Evolutionary conservation across 2,113 vertebrate genomes (phyloP).

Genomic region (Oncorhynchus keta): DNA sequence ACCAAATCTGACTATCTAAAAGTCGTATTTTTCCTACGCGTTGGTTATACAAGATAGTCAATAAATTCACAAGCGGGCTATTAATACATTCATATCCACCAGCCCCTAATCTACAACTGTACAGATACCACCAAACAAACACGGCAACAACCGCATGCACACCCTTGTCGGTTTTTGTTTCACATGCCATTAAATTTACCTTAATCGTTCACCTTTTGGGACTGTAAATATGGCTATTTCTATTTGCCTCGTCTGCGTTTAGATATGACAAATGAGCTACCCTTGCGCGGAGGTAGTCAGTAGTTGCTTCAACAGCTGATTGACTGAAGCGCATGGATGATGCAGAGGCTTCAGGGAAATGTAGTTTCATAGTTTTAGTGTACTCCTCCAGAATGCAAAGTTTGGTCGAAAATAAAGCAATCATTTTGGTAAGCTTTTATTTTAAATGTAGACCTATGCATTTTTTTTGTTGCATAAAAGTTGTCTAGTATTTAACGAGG

Average conservation of each 20-base stretch:
- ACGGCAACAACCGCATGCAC: constrained; percentile 39
- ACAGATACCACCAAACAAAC: constrained; percentile 27
- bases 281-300: constrained; percentile 81
- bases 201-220: constrained; percentile 86
- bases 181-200: constrained; percentile 75
- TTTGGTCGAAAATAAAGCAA: neutral
- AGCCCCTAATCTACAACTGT: constrained; percentile 59
- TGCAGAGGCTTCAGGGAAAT: constrained; percentile 80
- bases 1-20: neutral
- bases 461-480: neutral
- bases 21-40: constrained; percentile 17
- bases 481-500: neutral
- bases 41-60: constrained; percentile 34
- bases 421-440: neutral
- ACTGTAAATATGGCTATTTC: constrained; percentile 82
- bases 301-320: constrained; percentile 96
- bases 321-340: constrained; percentile 85
- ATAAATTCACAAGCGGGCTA: constrained; percentile 44
- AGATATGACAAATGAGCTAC: constrained; percentile 82
- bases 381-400: constrained; percentile 19
- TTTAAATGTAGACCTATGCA: neutral
- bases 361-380: constrained; percentile 73
- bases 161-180: constrained; percentile 20
- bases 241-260: constrained; percentile 86
- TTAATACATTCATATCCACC: constrained; percentile 27